A percentile compares a stretch with the other conserved stretches of the same genome.
Conservation (phyloP, 2,113 vertebrate species). For the Micronycteris hirsuta region DNA sequence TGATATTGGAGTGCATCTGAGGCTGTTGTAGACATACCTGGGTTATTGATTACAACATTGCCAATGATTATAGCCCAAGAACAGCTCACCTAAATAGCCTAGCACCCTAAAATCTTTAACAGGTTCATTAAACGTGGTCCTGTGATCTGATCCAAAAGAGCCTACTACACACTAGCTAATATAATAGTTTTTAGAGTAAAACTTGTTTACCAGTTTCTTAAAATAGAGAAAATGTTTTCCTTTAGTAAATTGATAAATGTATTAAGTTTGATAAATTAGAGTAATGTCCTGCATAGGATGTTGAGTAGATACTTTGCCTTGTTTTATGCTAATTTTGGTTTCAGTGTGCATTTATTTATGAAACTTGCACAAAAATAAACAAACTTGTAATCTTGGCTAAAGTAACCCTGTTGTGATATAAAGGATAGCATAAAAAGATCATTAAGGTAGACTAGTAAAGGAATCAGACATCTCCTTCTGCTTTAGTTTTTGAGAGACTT, state of each 20-base stretch:
- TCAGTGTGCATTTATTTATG: neutral
- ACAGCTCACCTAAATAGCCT: conserved; percentile 81
- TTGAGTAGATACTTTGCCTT: neutral
- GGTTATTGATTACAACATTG: conserved; percentile 80
- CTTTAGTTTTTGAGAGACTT: neutral
- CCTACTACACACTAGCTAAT: neutral
- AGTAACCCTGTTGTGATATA: neutral
- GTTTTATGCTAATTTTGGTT: neutral
- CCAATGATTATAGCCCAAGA: conserved; percentile 89
- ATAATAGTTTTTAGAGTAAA: neutral
- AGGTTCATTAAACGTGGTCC: conserved; percentile 78
- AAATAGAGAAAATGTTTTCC: neutral
- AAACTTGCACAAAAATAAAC: neutral
- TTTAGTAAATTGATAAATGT: conserved; percentile 22
- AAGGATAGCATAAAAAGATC: neutral
- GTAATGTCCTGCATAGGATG: neutral
- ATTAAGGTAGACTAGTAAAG: neutral
- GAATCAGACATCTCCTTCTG: neutral
- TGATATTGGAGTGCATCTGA: conserved; percentile 97
- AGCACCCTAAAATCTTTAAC: conserved; percentile 80
- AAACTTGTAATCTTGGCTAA: neutral
- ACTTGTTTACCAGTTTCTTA: neutral
- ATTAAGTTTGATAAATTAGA: neutral
- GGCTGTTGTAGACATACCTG: conserved; percentile 79
- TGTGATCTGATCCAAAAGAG: conserved; percentile 89